A percentile compares a stretch with the other conserved stretches of the same genome.
These are phyloP conservation scores for Hirtodrosophila duncani DNA, from an alignment of 2,888 invertebrate genomes.

Conservation along the genomic window DNA sequence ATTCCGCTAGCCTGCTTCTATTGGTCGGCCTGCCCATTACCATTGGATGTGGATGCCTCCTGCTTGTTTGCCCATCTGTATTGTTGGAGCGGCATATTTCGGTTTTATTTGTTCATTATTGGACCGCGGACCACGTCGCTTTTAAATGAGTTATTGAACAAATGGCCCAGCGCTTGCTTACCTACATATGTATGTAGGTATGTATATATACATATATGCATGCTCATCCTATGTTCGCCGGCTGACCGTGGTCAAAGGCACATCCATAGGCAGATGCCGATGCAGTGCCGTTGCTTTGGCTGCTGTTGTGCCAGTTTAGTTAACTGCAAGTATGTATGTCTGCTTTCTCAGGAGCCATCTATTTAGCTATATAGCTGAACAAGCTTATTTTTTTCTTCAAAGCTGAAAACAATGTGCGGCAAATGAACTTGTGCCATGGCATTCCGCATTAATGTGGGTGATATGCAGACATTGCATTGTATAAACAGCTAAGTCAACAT, in stretches of 20 bases:
- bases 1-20: constrained; percentile 34
- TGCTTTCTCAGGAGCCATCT: background rate
- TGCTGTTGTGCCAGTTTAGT: constrained; percentile 51
- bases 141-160: constrained; percentile 67
- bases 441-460: too few relatives aligned
- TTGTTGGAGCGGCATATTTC: constrained; percentile 62
- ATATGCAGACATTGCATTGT: too few relatives aligned
- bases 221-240: constrained; percentile 11
- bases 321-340: constrained; percentile 21
- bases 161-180: constrained; percentile 57
- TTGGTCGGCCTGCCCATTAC: constrained; percentile 22
- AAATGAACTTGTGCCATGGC: too few relatives aligned
- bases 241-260: constrained; percentile 24
- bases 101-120: constrained; percentile 68
- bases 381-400: too few relatives aligned
- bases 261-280: too few relatives aligned
- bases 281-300: constrained; percentile 25
- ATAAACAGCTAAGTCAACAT: too few relatives aligned
- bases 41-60: constrained; percentile 32
- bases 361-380: too few relatives aligned
- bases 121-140: constrained; percentile 55
- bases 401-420: too few relatives aligned
- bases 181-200: constrained; percentile 35
- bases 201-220: constrained; percentile 13
- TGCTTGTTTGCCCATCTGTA: constrained; percentile 36